Evolutionary conservation across 2,888 invertebrate genomes (phyloP), one percentile per base, ranked within the genome.

Genomic region (Trichogramma dendrolimi): DNA sequence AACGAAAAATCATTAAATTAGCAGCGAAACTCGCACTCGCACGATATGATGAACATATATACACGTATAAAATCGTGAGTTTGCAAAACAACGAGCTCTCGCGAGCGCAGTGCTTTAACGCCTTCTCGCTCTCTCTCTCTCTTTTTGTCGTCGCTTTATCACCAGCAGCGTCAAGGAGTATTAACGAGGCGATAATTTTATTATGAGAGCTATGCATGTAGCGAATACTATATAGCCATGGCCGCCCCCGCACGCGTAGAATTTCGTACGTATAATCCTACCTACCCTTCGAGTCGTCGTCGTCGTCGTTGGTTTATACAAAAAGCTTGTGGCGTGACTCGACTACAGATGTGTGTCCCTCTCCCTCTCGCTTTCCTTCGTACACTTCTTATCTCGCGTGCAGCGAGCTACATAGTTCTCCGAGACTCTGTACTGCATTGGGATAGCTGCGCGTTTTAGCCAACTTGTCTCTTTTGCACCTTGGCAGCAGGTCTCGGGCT

Each of bases 1-100:
- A 77, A 77, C 73, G 76, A 73, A 77, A 27, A 76, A 77, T 76
- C 76, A 75, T 77, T 75, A 76, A 77, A 77, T 77, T 76, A 76
- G 69, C 72, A 46, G 41, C 51, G 61, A 56, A 55, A 53, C 55
- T 55, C 49, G 52, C 5, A 41, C 6, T n/a, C 5, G 40, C 42
- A 11, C 54, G 51, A n/a, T 40, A 38, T 38, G 51, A 11, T 48
- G n/a, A 27, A 27, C 27, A 27, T 27, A 27, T 27, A 27, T 27
- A 27, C 27, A 27, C 27, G 27, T 27, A 27, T 27, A 27, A 27
- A 27, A 27, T 27, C 27, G 10, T n/a, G 6, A 14, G n/a, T 14
- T n/a, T 53, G 8, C 53, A 42, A 27, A 6, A 40, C 43, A 49
- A 58, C 54, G 73, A 71, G 72, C 72, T 67, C 71, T 67, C 69